phyloP scores from a whole-genome alignment of 2,113 vertebrate species.

The Syrmaticus mikado region DNA sequence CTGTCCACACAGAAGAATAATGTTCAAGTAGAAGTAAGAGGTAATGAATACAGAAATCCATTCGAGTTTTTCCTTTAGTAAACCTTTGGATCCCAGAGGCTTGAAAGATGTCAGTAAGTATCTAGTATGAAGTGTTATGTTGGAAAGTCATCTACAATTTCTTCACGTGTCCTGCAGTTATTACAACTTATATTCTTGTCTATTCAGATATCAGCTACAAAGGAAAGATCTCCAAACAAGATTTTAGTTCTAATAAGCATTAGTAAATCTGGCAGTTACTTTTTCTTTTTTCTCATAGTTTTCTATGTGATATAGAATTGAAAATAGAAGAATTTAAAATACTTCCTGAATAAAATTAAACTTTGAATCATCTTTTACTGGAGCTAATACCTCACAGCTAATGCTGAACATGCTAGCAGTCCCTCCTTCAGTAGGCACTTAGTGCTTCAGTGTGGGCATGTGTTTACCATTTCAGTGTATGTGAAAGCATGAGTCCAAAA shows the following conservation, averaged over 20 bases:
- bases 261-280: not conserved
- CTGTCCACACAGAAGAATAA: not conserved
- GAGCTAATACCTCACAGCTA: not conserved
- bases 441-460: not conserved
- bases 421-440: not conserved
- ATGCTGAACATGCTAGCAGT: not conserved
- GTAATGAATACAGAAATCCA: not conserved
- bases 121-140: too few species aligned
- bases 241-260: not conserved
- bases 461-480: not conserved
- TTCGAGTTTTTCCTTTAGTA: not conserved
- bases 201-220: not conserved
- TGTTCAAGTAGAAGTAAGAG: not conserved
- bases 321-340: not conserved
- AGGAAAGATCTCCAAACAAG: not conserved
- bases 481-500: not conserved
- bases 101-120: not conserved
- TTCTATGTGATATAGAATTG: not conserved
- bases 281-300: not conserved
- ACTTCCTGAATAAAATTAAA: not conserved
- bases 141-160: not conserved
- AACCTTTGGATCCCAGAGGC: not conserved
- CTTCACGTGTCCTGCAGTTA: not conserved
- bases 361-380: not conserved
- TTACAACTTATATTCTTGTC: not conserved